Conservation (phyloP, 2,113 vertebrate genomes). For the Pipra filicauda region DNA sequence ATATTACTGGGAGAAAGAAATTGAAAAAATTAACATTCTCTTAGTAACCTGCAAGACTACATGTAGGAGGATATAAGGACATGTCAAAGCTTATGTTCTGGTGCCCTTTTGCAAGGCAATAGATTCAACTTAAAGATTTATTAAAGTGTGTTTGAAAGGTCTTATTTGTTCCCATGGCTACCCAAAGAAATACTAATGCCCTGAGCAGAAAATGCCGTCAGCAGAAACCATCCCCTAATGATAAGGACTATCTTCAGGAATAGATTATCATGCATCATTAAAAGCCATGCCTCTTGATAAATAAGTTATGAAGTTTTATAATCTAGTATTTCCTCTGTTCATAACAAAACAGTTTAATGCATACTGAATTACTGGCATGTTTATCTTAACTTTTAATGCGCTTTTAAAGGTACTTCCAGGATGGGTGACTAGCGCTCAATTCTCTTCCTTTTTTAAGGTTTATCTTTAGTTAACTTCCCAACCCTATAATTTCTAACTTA, state of each 20-base stretch:
- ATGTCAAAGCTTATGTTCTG: background rate
- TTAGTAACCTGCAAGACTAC: background rate
- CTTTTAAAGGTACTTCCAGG: background rate
- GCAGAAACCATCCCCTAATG: background rate
- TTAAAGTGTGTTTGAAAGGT: slow-evolving; percentile 19
- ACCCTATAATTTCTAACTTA: background rate
- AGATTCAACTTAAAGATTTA: slow-evolving; percentile 21
- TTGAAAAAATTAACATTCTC: background rate
- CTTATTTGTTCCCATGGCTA: slow-evolving; percentile 47
- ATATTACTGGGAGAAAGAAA: background rate
- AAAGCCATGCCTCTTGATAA: slow-evolving; percentile 32
- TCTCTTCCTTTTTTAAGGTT: background rate
- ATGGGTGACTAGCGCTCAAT: background rate
- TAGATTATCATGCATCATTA: slow-evolving; percentile 30
- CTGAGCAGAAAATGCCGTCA: slow-evolving; percentile 29
- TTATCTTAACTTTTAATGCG: background rate
- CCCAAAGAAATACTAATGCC: slow-evolving; percentile 32
- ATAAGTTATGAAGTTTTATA: background rate
- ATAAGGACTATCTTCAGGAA: slow-evolving; percentile 11
- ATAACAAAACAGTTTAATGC: background rate
- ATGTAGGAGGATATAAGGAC: background rate
- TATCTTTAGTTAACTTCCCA: background rate
- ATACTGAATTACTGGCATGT: background rate
- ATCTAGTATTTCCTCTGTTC: slow-evolving; percentile 25
- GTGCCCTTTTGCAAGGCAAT: slow-evolving; percentile 13